Conservation (phyloP, 64 coral and sea anemone genomes). For the Porites australiensis region DNA sequence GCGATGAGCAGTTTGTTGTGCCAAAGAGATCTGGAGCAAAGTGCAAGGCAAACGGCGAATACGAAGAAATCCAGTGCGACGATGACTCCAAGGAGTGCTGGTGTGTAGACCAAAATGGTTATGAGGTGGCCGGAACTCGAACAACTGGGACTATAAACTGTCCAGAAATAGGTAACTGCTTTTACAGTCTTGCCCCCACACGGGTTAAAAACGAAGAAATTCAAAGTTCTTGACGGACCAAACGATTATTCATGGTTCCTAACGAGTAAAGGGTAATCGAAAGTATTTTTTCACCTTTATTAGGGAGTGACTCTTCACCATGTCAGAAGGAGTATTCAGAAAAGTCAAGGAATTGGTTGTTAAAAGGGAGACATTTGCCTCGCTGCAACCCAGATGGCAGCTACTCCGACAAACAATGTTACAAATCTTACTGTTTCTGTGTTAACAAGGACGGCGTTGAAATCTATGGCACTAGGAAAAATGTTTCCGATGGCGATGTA, state of each 20-base stretch:
- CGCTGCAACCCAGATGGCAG: conserved; percentile 86
- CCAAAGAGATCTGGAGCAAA: conserved; percentile 61
- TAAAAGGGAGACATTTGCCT: conserved; percentile 34
- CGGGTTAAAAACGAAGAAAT: neutral
- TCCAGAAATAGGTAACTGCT: conserved; percentile 28
- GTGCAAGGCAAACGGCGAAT: conserved; percentile 68
- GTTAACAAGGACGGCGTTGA: conserved; percentile 79
- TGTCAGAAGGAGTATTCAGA: conserved; percentile 75
- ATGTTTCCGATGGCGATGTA: conserved; percentile 15
- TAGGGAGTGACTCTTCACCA: conserved; percentile 59
- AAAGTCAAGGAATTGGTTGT: conserved; percentile 38
- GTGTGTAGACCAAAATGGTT: conserved; percentile 69
- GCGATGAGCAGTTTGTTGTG: conserved; percentile 19
- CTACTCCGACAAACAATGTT: conserved; percentile 75
- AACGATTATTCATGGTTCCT: too few species aligned
- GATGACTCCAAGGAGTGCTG: conserved; percentile 54
- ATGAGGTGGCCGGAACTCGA: conserved; percentile 52
- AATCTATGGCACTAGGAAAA: conserved; percentile 70
- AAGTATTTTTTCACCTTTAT: neutral
- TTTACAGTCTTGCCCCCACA: too few species aligned
- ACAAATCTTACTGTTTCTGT: conserved; percentile 74
- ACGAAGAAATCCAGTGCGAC: conserved; percentile 83
- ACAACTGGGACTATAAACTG: conserved; percentile 42
- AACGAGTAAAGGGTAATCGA: too few species aligned
- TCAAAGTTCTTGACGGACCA: neutral